Percentiles rank a stretch among this genome's conserved stretches.
Conservation (phyloP, 2,113 vertebrate genomes). For the Gavialis gangeticus region DNA sequence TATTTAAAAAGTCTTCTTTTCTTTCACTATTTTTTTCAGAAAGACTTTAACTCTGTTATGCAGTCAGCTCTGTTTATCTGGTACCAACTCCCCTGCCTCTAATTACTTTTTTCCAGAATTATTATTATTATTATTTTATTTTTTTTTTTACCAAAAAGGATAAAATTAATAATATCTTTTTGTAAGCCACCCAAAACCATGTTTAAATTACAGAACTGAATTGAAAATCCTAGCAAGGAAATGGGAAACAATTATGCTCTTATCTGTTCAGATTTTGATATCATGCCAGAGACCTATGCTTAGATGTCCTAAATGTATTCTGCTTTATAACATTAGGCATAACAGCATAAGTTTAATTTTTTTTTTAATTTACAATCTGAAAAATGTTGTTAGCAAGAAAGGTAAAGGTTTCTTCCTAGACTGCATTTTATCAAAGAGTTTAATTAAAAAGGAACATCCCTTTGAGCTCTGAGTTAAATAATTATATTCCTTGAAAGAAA, state of each 20-base stretch:
- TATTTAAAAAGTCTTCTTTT: neutral
- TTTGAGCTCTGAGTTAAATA: conserved; percentile 28
- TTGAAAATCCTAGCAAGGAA: conserved; percentile 70
- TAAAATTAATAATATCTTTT: conserved; percentile 66
- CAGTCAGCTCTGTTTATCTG: conserved; percentile 44
- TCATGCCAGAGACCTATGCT: conserved; percentile 52
- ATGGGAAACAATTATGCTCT: conserved; percentile 69
- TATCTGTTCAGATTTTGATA: conserved; percentile 64
- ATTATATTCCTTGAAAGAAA: conserved; percentile 9
- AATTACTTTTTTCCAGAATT: conserved; percentile 27
- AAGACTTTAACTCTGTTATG: conserved; percentile 43
- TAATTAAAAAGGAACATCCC: conserved; percentile 31
- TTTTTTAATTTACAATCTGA: neutral
- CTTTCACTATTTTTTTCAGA: neutral
- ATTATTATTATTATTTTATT: no score
- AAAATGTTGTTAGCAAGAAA: conserved; percentile 9
- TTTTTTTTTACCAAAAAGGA: conserved; percentile 71
- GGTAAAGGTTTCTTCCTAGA: neutral
- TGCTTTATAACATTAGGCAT: neutral
- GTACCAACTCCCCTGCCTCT: conserved; percentile 42
- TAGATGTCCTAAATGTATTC: neutral
- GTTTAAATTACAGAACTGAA: conserved; percentile 71
- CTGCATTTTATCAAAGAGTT: neutral
- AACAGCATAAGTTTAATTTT: neutral
- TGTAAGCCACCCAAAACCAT: conserved; percentile 43